These are phyloP conservation scores for Volucella inflata DNA, from an alignment of 2,888 invertebrate species.

Conservation along the genomic window DNA sequence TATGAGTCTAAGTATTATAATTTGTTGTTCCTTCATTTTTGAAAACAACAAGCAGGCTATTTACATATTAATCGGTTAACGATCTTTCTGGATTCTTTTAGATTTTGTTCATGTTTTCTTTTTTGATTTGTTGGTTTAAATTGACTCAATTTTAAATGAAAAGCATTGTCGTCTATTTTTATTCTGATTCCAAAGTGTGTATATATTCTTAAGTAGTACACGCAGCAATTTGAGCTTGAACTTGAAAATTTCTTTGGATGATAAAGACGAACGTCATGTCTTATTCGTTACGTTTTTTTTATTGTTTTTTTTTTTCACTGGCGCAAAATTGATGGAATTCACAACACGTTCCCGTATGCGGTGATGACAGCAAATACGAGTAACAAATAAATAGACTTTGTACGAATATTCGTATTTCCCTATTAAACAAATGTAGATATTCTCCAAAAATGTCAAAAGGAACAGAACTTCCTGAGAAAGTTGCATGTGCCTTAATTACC, in stretches of 20 bases:
- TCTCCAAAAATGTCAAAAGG: background rate
- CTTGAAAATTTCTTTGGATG: constrained; percentile 50
- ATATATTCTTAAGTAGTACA: constrained; percentile 32
- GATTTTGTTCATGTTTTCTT: constrained; percentile 1
- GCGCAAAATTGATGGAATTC: constrained; percentile 44
- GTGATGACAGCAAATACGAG: constrained; percentile 3
- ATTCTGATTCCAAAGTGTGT: constrained; percentile 11
- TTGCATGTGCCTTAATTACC: background rate
- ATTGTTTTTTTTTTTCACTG: background rate
- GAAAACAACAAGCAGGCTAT: constrained; percentile 22
- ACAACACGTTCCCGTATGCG: constrained; percentile 44
- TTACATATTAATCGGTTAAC: constrained; percentile 38
- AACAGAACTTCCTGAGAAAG: background rate
- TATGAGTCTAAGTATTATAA: constrained; percentile 20
- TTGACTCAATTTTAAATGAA: constrained; percentile 11
- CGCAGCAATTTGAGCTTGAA: constrained; percentile 51
- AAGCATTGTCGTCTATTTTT: constrained; percentile 22
- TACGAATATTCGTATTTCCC: no score
- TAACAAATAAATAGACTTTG: constrained; percentile 7
- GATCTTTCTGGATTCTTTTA: constrained; percentile 33
- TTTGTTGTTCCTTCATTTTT: no score
- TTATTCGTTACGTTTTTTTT: constrained; percentile 22
- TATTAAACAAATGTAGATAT: background rate
- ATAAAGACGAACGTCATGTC: constrained; percentile 30
- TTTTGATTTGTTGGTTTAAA: background rate